phyloP scores from a whole-genome alignment of 2,888 invertebrate species.

The Falcaria lacertinaria region DNA sequence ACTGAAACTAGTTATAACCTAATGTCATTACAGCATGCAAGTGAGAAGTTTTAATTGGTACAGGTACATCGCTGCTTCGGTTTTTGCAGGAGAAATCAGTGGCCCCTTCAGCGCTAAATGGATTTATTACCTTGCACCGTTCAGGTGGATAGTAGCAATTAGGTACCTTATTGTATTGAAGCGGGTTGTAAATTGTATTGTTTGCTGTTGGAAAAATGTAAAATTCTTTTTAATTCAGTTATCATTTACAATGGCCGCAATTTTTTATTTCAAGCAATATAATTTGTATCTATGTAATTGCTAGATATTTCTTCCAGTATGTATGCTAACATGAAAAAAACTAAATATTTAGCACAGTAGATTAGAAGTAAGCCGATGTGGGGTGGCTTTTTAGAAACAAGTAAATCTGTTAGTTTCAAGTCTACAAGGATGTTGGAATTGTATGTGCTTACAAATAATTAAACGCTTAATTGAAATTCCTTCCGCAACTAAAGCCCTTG shows the following conservation, averaged over 20 bases:
- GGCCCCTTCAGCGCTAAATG: slow-evolving; percentile 65
- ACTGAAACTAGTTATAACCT: slow-evolving; percentile 45
- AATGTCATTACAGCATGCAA: slow-evolving; percentile 58
- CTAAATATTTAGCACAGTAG: no score
- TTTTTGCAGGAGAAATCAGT: slow-evolving; percentile 67
- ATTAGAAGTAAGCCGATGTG: no score
- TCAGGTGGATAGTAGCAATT: slow-evolving; percentile 65
- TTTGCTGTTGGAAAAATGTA: slow-evolving; percentile 50
- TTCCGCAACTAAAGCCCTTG: background rate
- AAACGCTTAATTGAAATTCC: no score
- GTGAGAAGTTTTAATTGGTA: slow-evolving; percentile 65
- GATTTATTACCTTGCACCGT: slow-evolving; percentile 64
- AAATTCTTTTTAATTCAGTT: slow-evolving; percentile 14
- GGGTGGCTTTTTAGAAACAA: no score
- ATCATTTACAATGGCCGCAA: background rate
- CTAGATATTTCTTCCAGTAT: no score
- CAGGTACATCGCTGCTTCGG: slow-evolving; percentile 48
- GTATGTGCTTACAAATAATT: no score
- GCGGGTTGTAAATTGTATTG: slow-evolving; percentile 65
- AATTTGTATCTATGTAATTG: no score
- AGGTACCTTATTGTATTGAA: slow-evolving; percentile 58
- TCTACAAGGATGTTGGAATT: no score
- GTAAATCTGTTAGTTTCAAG: no score
- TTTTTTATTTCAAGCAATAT: no score
- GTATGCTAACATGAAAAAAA: no score